These are phyloP conservation scores for Smithornis capensis DNA, from an alignment of 2,113 vertebrate species.

Conservation along the genomic window DNA sequence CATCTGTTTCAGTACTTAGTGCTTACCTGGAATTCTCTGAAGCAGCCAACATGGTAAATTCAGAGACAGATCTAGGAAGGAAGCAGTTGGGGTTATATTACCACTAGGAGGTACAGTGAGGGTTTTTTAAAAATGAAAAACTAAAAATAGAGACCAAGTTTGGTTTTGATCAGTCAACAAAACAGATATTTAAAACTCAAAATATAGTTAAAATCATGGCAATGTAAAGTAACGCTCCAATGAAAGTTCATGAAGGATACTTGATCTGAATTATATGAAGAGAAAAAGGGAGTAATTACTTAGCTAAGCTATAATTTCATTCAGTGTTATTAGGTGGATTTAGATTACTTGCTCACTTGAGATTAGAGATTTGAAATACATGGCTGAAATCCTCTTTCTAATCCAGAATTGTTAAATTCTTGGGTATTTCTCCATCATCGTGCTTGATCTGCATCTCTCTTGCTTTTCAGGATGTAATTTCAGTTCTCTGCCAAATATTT, in stretches of 20 bases:
- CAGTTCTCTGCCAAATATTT: background rate
- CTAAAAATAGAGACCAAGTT: background rate
- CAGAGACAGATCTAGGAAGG: background rate
- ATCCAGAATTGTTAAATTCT: constrained; percentile 59
- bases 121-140: background rate
- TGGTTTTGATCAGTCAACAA: background rate
- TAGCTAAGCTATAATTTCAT: constrained; percentile 17
- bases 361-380: constrained; percentile 65
- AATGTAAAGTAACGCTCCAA: background rate
- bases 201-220: background rate
- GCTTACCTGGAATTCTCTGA: background rate
- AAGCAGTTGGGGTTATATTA: background rate
- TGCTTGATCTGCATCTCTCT: constrained; percentile 23
- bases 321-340: constrained; percentile 59
- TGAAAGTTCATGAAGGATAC: background rate
- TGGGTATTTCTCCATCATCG: background rate
- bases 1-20: background rate
- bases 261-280: background rate
- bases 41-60: background rate
- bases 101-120: background rate
- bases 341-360: constrained; percentile 46
- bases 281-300: background rate
- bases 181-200: background rate
- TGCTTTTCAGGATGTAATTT: constrained; percentile 3
- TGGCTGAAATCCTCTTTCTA: constrained; percentile 57